Conservation (phyloP, 1,140 invertebrate genomes). For the Cepaea nemoralis region DNA sequence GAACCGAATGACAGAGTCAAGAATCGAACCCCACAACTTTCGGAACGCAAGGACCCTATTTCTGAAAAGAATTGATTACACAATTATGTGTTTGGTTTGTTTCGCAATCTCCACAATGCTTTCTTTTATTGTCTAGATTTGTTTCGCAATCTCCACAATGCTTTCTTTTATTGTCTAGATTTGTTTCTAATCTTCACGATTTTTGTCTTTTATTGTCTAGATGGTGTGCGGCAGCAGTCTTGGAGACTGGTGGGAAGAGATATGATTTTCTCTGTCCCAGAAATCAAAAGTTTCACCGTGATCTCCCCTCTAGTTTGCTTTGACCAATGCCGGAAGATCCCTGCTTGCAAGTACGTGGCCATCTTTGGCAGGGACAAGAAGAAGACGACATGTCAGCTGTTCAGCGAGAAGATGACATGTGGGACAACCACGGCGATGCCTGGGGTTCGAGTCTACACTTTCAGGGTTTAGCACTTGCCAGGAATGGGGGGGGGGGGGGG, state of each 20-base stretch:
- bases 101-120: too few relatives aligned
- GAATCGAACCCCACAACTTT: too few relatives aligned
- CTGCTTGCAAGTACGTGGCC: background rate
- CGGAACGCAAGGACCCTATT: too few relatives aligned
- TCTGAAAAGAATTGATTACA: too few relatives aligned
- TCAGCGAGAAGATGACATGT: constrained; percentile 2
- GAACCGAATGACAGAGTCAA: too few relatives aligned
- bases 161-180: too few relatives aligned
- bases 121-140: too few relatives aligned
- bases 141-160: too few relatives aligned
- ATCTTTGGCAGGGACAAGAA: background rate
- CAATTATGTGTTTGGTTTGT: too few relatives aligned
- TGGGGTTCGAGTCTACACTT: background rate
- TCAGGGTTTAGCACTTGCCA: too few relatives aligned
- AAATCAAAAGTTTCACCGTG: background rate
- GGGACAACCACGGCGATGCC: background rate
- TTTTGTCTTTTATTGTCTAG: background rate
- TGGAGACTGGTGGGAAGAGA: constrained; percentile 16
- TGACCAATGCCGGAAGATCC: background rate
- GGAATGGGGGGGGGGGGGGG: too few relatives aligned
- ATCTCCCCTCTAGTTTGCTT: background rate
- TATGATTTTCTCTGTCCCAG: background rate
- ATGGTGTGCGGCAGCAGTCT: background rate
- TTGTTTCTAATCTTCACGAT: too few relatives aligned
- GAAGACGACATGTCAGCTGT: background rate